Evolutionary conservation across 37 sponge, comb jelly and placozoan species (phyloP).

Genomic region (Tethya wilhelma): DNA sequence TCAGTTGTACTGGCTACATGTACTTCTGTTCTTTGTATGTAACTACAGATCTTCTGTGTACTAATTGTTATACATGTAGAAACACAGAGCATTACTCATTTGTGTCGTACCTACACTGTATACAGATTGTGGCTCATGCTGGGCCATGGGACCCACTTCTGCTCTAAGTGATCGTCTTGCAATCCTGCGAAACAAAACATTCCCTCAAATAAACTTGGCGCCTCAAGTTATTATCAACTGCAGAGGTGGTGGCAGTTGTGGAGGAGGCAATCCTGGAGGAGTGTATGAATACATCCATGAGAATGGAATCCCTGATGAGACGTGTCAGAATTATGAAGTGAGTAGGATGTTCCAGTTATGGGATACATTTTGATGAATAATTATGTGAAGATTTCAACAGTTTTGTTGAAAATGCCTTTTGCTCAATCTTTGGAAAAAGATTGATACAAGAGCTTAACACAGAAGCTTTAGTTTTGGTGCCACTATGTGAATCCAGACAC

Average conservation of each 20-base stretch:
- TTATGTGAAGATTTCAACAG: too few species aligned
- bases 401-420: too few species aligned
- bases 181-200: constrained; percentile 68
- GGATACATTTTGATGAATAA: neutral
- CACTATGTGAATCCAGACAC: too few species aligned
- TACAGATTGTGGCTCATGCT: constrained; percentile 87
- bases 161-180: constrained; percentile 79
- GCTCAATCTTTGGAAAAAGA: too few species aligned
- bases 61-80: too few species aligned
- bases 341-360: neutral
- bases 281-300: constrained; percentile 80
- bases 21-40: too few species aligned
- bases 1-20: too few species aligned
- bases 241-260: constrained; percentile 76
- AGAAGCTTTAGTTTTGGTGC: too few species aligned
- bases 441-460: too few species aligned
- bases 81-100: neutral
- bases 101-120: too few species aligned
- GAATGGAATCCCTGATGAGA: constrained; percentile 86
- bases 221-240: constrained; percentile 88
- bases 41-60: too few species aligned
- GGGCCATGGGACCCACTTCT: constrained; percentile 85
- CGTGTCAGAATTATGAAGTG: constrained; percentile 87
- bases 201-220: constrained; percentile 67
- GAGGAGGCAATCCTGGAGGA: constrained; percentile 82